These are phyloP conservation scores for Papilio helenus DNA, from an alignment of 1,140 invertebrate genomes.

Conservation along the genomic window DNA sequence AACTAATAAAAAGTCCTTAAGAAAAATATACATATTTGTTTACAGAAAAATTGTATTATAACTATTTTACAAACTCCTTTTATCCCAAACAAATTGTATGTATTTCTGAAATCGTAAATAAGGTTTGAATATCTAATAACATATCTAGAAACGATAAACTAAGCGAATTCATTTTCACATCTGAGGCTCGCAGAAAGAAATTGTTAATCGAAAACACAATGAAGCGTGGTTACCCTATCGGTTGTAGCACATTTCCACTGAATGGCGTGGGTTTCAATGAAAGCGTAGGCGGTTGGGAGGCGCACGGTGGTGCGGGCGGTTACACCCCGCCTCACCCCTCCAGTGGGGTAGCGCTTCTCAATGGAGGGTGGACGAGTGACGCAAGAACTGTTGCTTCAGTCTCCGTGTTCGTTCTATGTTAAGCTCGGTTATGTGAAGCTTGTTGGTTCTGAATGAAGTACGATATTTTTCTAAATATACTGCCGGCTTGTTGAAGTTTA, in stretches of 20 bases:
- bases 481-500: conserved; percentile 13
- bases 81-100: not conserved
- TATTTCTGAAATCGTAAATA: not conserved
- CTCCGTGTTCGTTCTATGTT: conserved; percentile 32
- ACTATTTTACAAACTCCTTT: not conserved
- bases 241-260: conserved; percentile 45
- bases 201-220: conserved; percentile 45
- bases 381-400: conserved; percentile 48
- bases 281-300: conserved; percentile 53
- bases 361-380: conserved; percentile 61
- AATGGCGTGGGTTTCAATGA: conserved; percentile 66
- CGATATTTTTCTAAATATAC: conserved; percentile 28
- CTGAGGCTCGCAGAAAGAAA: conserved; percentile 28
- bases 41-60: no score
- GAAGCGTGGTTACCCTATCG: conserved; percentile 44
- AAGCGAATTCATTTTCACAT: conserved; percentile 13
- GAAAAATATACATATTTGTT: not conserved
- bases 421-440: conserved; percentile 15
- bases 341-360: conserved; percentile 42
- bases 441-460: not conserved
- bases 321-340: not conserved
- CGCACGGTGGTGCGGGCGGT: not conserved
- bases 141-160: conserved; percentile 2
- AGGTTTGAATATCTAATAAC: not conserved
- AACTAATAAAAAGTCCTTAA: no score